Conservation (phyloP, 2,888 invertebrate genomes). For the Branchipolynoe longqiensis region DNA sequence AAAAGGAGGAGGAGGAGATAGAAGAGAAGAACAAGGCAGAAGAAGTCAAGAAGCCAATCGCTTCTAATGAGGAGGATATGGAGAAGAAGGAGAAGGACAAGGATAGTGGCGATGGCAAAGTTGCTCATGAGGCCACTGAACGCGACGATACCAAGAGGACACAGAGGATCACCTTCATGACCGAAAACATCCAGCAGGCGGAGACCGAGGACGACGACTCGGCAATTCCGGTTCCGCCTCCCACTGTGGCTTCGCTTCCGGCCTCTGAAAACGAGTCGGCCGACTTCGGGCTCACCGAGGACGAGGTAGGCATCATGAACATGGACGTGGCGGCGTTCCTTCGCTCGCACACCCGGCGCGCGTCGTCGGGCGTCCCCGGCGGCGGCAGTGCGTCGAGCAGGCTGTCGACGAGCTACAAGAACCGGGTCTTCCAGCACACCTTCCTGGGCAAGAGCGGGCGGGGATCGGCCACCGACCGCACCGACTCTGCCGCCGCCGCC, state of each 20-base stretch:
- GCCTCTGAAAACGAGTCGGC: neutral
- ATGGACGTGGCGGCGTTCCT: neutral
- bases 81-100: no score
- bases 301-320: constrained; percentile 12
- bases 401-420: neutral
- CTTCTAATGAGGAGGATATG: no score
- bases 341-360: neutral
- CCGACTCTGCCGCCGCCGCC: neutral
- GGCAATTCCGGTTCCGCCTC: neutral
- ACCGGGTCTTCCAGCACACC: constrained; percentile 39
- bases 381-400: neutral
- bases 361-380: neutral
- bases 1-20: neutral
- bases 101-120: no score
- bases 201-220: neutral
- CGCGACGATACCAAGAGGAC: no score
- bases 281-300: constrained; percentile 14
- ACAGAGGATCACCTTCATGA: no score
- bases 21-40: neutral
- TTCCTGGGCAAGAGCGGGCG: no score
- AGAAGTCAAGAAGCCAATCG: no score
- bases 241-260: neutral
- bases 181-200: neutral
- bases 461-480: neutral
- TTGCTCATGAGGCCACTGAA: no score